phyloP scores from a whole-genome alignment of 2,113 vertebrate species.

The Fulica atra region DNA sequence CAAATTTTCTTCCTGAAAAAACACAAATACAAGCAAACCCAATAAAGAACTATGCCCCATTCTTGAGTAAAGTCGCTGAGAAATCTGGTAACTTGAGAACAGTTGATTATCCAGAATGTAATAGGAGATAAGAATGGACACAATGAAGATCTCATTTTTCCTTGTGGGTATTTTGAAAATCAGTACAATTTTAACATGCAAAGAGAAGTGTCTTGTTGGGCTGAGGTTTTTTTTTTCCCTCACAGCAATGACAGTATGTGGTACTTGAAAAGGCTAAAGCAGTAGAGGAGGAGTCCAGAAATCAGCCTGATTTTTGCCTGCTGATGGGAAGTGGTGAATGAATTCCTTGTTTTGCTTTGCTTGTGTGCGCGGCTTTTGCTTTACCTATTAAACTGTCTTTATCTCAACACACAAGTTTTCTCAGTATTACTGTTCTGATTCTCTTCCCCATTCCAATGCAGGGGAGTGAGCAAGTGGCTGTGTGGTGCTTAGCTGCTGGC shows the following conservation, averaged over 20 bases:
- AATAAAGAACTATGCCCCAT: background rate
- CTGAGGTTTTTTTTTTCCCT: no score
- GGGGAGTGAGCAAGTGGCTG: rapidly evolving
- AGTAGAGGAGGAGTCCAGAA: background rate
- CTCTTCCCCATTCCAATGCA: rapidly evolving
- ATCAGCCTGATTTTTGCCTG: background rate
- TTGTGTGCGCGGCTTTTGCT: rapidly evolving
- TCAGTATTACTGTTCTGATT: background rate
- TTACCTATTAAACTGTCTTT: background rate
- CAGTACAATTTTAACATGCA: background rate
- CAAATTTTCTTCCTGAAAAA: background rate
- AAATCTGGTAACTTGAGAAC: background rate
- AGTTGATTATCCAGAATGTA: background rate
- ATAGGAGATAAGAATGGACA: background rate
- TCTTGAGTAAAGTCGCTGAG: background rate
- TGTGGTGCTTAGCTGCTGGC: background rate
- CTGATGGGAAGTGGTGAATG: background rate
- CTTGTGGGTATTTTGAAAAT: background rate
- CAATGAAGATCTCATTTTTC: background rate
- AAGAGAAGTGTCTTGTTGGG: background rate
- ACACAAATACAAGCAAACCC: background rate
- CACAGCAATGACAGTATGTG: background rate
- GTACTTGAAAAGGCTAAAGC: background rate
- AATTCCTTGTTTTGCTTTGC: background rate
- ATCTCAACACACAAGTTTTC: background rate